phyloP scores from a whole-genome alignment of 2,113 vertebrate species.

The Rhinoptilus africanus region DNA sequence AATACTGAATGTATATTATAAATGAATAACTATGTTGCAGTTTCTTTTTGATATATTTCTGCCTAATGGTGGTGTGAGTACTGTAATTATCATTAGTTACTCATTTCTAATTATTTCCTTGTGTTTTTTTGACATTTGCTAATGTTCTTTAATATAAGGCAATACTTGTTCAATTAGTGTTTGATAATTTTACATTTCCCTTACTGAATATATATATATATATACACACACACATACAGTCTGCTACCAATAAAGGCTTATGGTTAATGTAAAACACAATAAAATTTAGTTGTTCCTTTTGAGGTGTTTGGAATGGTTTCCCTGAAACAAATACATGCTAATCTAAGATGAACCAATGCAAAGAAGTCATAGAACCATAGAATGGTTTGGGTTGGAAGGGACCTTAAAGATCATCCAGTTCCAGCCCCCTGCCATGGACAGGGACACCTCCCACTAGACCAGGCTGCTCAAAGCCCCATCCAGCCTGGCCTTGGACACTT shows the following conservation, averaged over 20 bases:
- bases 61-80: background rate
- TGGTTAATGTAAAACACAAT: background rate
- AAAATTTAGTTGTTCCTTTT: background rate
- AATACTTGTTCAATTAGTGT: background rate
- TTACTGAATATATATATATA: background rate
- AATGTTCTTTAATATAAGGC: background rate
- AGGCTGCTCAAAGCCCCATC: too few species aligned
- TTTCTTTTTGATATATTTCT: background rate
- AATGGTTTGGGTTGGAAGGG: too few species aligned
- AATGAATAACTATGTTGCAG: background rate
- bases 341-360: background rate
- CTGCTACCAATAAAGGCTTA: background rate
- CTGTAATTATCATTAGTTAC: conserved; percentile 6
- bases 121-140: background rate
- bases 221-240: too few species aligned
- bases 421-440: too few species aligned
- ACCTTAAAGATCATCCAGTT: too few species aligned
- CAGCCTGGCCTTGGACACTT: too few species aligned
- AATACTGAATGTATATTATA: background rate
- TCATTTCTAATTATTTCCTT: background rate
- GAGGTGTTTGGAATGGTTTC: background rate
- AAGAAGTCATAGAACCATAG: background rate
- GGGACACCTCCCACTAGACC: too few species aligned
- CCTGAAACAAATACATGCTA: background rate
- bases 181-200: background rate